Evolutionary conservation across 2,113 vertebrate species (phyloP).

Genomic region (Ctenomys sociabilis): DNA sequence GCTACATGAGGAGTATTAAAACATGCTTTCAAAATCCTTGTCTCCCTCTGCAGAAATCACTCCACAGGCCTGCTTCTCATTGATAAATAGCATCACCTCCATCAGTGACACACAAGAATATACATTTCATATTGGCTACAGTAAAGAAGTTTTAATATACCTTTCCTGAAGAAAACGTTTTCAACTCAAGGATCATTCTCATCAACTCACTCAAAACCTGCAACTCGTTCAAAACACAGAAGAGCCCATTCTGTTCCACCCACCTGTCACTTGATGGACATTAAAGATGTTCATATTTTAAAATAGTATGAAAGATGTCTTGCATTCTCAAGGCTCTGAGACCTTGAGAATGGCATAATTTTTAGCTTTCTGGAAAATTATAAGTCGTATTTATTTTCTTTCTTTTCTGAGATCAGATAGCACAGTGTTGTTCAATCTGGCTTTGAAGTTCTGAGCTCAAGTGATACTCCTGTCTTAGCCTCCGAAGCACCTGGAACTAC

Average conservation of each 20-base stretch:
- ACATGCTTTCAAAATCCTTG: neutral
- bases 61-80: neutral
- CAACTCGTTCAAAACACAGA: neutral
- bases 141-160: conserved; percentile 5
- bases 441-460: neutral
- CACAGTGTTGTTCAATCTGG: neutral
- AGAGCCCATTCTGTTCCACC: neutral
- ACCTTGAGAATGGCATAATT: neutral
- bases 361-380: neutral
- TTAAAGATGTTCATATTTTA: neutral
- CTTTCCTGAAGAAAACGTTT: conserved; percentile 21
- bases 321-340: neutral
- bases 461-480: neutral
- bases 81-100: conserved; percentile 42
- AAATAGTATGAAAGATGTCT: neutral
- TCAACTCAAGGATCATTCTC: too few relatives aligned
- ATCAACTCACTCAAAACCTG: neutral
- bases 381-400: neutral
- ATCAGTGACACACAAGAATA: conserved; percentile 10
- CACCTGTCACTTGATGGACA: neutral
- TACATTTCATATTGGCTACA: neutral
- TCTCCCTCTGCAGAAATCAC: neutral
- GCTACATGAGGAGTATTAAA: neutral
- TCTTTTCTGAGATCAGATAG: neutral
- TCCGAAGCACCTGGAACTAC: too few relatives aligned